Base-by-base conservation (phyloP, 2,113 vertebrate genomes). In the Salvelinus fontinalis region DNA sequence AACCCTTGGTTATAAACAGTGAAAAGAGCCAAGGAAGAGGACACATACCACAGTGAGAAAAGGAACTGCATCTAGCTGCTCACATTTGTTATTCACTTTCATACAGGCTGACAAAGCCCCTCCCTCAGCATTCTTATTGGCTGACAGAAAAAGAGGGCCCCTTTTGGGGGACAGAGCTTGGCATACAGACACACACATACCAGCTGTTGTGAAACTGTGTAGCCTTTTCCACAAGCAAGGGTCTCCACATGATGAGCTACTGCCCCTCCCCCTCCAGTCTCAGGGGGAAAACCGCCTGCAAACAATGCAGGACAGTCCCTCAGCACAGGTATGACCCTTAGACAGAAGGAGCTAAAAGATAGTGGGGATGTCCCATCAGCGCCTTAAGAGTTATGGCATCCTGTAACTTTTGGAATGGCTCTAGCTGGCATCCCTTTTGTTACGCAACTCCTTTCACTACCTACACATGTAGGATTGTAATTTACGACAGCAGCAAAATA, bases 141-240 rank as follows among this genome's bases (percentile, higher is more conserved):
- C n/a, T 59, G 22, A 16, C 59, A 69, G 29, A 62, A 73, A 39
- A 76, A 70, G 27, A 51, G 57, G 76, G 72, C 62, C 62, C 74
- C 68, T 57, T 22, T 39, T n/a, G 34, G 22, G 74, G 71, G 73
- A 18, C 13, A 54, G 62, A 68, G 71, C 65, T 73, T 73, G 7
- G 20, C 70, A 60, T 54, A 49, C 65, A 29, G 39, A 44, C 70
- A 80, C 69, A 79, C 68, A 80, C 66, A 75, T 71, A 75, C 78
- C 82, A 77, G 82, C 82, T 83, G 78, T 71, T 82, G 83, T 78
- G 74, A 81, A 81, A 81, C 70, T 80, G 67, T 49, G 70, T 70
- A 78, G 81, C 75, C 20, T 73, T 83, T 80, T 80, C 24, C 76
- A 74, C 79, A 72, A 74, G 78, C 74, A 76, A 69, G 26, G 75